Evolutionary conservation across 1,140 invertebrate genomes (phyloP), one percentile per base, ranked within the genome.

Genomic region (Zaprionus nigranus): DNA sequence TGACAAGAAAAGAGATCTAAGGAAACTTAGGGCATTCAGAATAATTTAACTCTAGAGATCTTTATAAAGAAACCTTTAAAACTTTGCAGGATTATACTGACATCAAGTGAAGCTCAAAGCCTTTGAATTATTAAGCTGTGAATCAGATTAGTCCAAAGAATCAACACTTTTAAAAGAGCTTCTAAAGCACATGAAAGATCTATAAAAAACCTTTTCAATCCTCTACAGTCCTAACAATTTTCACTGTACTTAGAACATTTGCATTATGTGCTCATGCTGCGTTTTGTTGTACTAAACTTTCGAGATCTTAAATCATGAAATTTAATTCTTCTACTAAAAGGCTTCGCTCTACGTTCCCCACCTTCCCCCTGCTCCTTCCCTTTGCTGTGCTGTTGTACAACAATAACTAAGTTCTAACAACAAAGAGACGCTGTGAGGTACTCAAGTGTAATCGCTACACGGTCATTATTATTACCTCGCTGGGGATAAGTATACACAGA

Each of bases 391-490:
- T 17, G 15, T 6, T 17, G 40, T 9, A 26, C 26, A 62, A 77
- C 69, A 74, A 78, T 69, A 78, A 68, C 78, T 61, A 65, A 79
- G 38, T 66, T 36, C n/a, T 66, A 72, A 76, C 68, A 76, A 76
- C 56, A 68, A 74, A 36, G 40, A 64, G 73, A 77, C 65, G 64
- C 62, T 62, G 38, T 51, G 53, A 68, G 71, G 81, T 86, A 88
- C 68, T 78, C 85, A 72, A 88, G 85, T 87, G 84, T 87, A 87
- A 87, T 87, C 81, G 85, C 84, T 81, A 88, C 85, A 84, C 75
- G 84, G 84, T 90, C 84, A 84, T 87, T 90, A 88, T 87, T 81
- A 84, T 87, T 88, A 84, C 84, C 84, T 88, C 74, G 78, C 85
- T 40, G 77, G 78, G 77, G 78, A 81, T 88, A 87, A 84, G 70